Percentiles rank a stretch among this genome's conserved stretches.
Evolutionary conservation across 1,140 invertebrate genomes (phyloP).

Genomic region (Zeugodacus cucurbitae): DNA sequence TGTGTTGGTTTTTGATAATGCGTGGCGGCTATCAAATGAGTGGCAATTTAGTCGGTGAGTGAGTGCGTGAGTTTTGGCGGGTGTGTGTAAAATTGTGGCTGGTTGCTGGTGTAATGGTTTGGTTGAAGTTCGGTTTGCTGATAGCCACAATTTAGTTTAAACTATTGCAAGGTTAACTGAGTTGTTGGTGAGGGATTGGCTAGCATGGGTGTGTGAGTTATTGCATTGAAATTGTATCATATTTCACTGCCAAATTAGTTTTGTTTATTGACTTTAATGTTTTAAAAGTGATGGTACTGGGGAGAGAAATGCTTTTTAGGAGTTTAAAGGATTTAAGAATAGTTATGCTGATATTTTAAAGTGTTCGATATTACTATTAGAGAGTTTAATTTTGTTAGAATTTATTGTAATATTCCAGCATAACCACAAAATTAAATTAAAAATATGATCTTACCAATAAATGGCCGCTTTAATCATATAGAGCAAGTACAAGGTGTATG

Average conservation of each 20-base stretch:
- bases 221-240: background rate
- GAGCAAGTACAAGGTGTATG: too few species aligned
- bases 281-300: background rate
- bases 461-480: too few species aligned
- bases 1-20: background rate
- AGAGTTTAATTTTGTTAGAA: too few species aligned
- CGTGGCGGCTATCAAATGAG: background rate
- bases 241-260: background rate
- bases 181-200: too few species aligned
- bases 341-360: background rate
- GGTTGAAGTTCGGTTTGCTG: conserved; percentile 15
- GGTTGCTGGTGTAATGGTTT: background rate
- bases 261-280: background rate
- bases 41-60: background rate
- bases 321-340: background rate
- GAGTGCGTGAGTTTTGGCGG: background rate
- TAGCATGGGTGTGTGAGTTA: background rate
- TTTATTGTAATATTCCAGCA: too few species aligned
- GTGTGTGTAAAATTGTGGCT: background rate
- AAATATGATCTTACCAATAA: too few species aligned
- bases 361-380: too few species aligned
- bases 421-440: too few species aligned
- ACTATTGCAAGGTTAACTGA: conserved; percentile 13
- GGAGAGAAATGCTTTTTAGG: background rate
- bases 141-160: background rate